A percentile compares a stretch with the other conserved stretches of the same genome.
Evolutionary conservation across 2,797 vertebrate genomes (phyloP).

Genomic region (Euphonia xanthogaster): DNA sequence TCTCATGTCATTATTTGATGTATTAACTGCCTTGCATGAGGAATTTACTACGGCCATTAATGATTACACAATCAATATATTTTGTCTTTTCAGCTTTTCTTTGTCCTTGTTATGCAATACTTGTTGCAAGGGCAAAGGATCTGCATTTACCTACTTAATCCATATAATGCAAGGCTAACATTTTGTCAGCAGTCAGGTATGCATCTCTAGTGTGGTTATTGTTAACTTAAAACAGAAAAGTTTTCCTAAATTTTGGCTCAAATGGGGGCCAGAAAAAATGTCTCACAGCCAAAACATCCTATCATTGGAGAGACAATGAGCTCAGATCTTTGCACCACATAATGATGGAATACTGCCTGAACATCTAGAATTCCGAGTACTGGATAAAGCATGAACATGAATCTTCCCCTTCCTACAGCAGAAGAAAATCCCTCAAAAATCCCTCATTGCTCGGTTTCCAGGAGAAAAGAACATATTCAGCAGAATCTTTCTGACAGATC

Average conservation of each 20-base stretch:
- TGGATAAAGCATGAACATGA: background rate
- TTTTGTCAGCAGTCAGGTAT: background rate
- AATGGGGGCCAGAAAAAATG: background rate
- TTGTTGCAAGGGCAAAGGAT: background rate
- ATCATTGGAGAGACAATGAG: background rate
- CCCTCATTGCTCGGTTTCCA: background rate
- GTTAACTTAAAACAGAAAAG: background rate
- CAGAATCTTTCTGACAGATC: background rate
- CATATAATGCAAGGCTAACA: background rate
- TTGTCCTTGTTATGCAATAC: background rate
- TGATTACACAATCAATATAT: background rate
- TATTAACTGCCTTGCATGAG: background rate
- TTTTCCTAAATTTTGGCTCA: background rate
- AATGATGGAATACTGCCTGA: background rate
- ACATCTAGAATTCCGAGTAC: accelerated
- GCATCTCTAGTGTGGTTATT: background rate
- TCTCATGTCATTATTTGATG: background rate
- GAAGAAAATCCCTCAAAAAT: background rate
- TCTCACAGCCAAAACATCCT: background rate
- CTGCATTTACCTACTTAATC: background rate
- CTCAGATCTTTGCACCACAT: background rate
- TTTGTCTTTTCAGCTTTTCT: background rate
- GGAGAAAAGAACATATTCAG: background rate
- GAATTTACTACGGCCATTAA: background rate
- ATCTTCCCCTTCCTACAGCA: background rate